Evolutionary conservation across 2,113 vertebrate genomes (phyloP).

Genomic region (Stomatorhinus ivindoensis): DNA sequence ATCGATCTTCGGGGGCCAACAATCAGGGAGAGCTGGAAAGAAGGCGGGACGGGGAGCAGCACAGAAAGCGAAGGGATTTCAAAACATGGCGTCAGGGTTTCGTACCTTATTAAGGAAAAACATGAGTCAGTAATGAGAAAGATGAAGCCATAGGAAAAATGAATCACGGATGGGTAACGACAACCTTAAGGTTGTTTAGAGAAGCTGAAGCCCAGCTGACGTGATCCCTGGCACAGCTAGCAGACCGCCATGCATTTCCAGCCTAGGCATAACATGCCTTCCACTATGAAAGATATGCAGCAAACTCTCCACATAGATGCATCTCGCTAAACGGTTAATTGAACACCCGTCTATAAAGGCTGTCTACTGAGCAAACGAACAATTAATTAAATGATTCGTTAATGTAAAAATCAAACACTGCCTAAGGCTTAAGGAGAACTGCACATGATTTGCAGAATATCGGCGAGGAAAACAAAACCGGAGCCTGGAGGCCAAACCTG

Average conservation of each 20-base stretch:
- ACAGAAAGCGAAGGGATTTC: not conserved
- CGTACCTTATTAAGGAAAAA: conserved; percentile 13
- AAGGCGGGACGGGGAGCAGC: not conserved
- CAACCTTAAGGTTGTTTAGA: not conserved
- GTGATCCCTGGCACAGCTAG: not conserved
- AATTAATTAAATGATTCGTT: not conserved
- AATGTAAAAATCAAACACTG: conserved; percentile 11
- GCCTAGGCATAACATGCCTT: not conserved
- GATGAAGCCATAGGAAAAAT: not conserved
- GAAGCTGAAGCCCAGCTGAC: not conserved
- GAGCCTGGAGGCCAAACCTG: not conserved
- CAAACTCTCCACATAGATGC: not conserved
- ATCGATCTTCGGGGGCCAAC: not conserved
- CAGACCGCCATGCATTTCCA: not conserved
- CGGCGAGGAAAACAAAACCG: not conserved
- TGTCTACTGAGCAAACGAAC: not conserved
- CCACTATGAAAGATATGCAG: not conserved
- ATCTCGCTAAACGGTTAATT: not conserved
- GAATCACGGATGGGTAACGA: not conserved
- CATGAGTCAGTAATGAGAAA: not conserved
- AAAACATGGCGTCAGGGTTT: not conserved
- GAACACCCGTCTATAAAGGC: not conserved
- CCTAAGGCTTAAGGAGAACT: not conserved
- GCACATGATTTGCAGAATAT: not conserved
- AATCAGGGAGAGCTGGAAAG: not conserved